These are phyloP conservation scores for Megalurothrips usitatus DNA, from an alignment of 2,888 invertebrate genomes.

Conservation along the genomic window DNA sequence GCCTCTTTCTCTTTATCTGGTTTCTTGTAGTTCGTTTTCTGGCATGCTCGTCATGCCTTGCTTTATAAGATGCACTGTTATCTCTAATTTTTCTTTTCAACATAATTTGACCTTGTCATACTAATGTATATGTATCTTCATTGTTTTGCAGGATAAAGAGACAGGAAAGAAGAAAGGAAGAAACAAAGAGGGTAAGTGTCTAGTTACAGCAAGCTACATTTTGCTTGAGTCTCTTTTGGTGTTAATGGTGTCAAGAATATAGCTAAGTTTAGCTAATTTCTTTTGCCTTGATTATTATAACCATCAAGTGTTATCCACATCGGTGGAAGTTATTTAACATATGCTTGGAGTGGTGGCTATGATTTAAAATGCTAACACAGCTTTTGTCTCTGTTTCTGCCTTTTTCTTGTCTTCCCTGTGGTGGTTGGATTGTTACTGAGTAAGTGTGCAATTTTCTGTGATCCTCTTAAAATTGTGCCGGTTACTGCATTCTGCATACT, in stretches of 20 bases:
- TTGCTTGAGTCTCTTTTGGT: neutral
- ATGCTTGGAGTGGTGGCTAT: neutral
- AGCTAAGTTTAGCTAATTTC: too few relatives aligned
- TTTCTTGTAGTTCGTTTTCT: constrained; percentile 31
- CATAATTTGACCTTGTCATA: neutral
- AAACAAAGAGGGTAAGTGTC: constrained; percentile 80
- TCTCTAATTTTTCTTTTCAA: constrained; percentile 11
- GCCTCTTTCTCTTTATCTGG: constrained; percentile 29
- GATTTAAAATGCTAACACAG: neutral
- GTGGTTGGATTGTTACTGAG: neutral
- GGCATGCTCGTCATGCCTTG: constrained; percentile 28
- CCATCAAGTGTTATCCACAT: too few relatives aligned
- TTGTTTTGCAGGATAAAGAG: constrained; percentile 70
- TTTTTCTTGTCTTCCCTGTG: constrained; percentile 15
- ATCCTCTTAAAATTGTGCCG: too few relatives aligned
- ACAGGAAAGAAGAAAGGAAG: constrained; percentile 74
- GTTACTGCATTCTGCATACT: too few relatives aligned
- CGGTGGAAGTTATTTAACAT: neutral
- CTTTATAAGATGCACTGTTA: neutral
- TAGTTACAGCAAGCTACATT: neutral
- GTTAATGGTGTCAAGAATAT: too few relatives aligned
- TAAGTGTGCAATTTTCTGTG: neutral
- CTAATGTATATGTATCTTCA: constrained; percentile 28
- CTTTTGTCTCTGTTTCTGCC: constrained; percentile 4
- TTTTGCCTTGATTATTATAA: too few relatives aligned